Evolutionary conservation across 2,797 vertebrate genomes (phyloP), one percentile per base, ranked within the genome.

Genomic region (Sebastes aleutianus): DNA sequence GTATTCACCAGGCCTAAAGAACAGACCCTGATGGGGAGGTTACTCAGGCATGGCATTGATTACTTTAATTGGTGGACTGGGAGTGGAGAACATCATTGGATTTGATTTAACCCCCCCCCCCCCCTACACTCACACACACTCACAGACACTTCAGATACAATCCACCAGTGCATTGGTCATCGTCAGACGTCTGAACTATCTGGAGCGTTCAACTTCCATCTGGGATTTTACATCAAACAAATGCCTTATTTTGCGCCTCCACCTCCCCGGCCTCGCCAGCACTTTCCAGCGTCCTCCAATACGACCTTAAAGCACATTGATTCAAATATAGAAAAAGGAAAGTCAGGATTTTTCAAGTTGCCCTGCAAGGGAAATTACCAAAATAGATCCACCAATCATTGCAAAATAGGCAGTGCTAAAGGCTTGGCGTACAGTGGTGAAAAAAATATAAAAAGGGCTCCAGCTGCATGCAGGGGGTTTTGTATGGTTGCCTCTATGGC

Each of bases 21-120:
- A 64, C 22, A 72, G 85, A 78, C 80, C 29, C 13, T 13, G 74
- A 75, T 75, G 82, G 73, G 78, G 79, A 56, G 82, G 79, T 81
- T 80, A 85, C 82, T 91, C 89, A 91, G 70, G 84, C 87, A 43
- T 87, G 78, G 68, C 88, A 88, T 89, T 92, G 91, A 94, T 93
- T 90, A 89, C 66, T 91, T 90, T 91, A 92, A 93, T 90, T 89
- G 89, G 88, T 85, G 78, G 62, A 82, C 63, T 64, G 85, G 74
- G 83, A 87, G 66, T 34, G 57, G 73, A 70, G 74, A 87, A 82
- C 90, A 87, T 91, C 88, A 90, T 86, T 89, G 88, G 81, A 91
- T 92, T 89, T 81, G 81, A 90, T 93, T 88, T 75, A 78, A 73
- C 50, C 13, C 22, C 50, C 53, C 31, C 71, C 71, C 18, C 34